phyloP scores from a whole-genome alignment of 2,888 invertebrate genomes.

The Copidosoma aretas region DNA sequence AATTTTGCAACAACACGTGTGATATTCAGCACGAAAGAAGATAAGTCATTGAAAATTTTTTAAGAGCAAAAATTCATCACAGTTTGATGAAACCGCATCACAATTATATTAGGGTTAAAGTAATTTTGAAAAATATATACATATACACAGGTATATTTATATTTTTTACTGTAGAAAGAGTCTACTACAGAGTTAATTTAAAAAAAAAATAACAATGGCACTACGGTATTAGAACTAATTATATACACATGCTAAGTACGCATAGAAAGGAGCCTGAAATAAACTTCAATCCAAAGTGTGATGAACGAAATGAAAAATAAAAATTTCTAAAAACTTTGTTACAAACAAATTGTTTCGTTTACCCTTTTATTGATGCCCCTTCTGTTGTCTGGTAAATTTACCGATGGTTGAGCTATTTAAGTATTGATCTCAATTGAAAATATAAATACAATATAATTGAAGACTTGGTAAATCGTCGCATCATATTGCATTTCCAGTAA shows the following conservation, averaged over 20 bases:
- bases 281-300: slow-evolving; percentile 32
- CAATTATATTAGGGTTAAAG: background rate
- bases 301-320: slow-evolving; percentile 45
- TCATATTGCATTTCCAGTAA: too few relatives aligned
- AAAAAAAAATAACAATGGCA: slow-evolving; percentile 17
- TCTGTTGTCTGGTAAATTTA: too few relatives aligned
- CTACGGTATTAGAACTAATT: slow-evolving; percentile 14
- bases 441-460: background rate
- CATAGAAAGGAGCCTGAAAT: slow-evolving; percentile 14
- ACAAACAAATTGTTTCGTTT: slow-evolving; percentile 12
- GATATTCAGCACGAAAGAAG: slow-evolving; percentile 31
- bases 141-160: slow-evolving; percentile 25
- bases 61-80: background rate
- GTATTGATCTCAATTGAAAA: too few relatives aligned
- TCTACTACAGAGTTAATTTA: slow-evolving; percentile 11
- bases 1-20: too few relatives aligned
- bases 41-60: slow-evolving; percentile 4
- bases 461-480: background rate
- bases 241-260: background rate
- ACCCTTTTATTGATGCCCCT: background rate
- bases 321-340: slow-evolving; percentile 51
- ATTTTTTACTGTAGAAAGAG: slow-evolving; percentile 32
- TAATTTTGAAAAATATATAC: slow-evolving; percentile 2
- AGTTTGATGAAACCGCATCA: slow-evolving; percentile 6
- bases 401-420: too few relatives aligned